These are phyloP conservation scores for Lepus timidus DNA, from an alignment of 2,113 vertebrate species.

Conservation along the genomic window DNA sequence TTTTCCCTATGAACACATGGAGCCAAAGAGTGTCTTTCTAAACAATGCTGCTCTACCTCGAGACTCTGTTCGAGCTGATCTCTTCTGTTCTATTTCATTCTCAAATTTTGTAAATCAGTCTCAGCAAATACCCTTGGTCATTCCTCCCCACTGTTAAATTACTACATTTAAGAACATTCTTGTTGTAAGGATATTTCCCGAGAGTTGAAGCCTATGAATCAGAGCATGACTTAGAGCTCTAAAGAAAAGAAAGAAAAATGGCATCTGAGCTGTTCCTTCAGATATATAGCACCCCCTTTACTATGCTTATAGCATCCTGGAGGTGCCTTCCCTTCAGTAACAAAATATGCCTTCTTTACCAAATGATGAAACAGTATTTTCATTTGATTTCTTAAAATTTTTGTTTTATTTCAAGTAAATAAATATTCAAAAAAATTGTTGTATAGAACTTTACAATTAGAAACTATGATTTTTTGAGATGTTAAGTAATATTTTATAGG, in stretches of 20 bases:
- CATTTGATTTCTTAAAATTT: not conserved
- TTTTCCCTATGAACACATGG: slow-evolving; percentile 17
- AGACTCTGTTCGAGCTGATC: not conserved
- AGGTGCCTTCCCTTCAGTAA: not conserved
- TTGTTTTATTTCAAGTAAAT: not conserved
- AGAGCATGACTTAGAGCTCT: not conserved
- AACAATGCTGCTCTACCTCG: slow-evolving; percentile 27
- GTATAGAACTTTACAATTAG: slow-evolving; percentile 25
- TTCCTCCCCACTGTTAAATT: slow-evolving; percentile 13
- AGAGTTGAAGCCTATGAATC: not conserved
- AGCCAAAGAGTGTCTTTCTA: slow-evolving; percentile 29
- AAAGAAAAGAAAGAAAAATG: not conserved
- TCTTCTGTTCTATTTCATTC: slow-evolving; percentile 32
- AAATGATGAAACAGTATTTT: not conserved
- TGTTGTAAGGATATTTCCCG: not conserved
- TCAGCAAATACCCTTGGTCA: slow-evolving; percentile 13
- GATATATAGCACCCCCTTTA: not conserved
- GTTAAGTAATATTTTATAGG: not conserved
- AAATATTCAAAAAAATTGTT: no score
- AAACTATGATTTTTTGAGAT: not conserved
- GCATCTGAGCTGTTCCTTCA: not conserved
- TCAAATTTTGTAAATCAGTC: not conserved
- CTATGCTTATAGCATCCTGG: not conserved
- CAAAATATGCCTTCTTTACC: slow-evolving; percentile 1
- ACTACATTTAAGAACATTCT: slow-evolving; percentile 6